A percentile compares a stretch with the other conserved stretches of the same genome.
These are phyloP conservation scores for Acanthurus leucopareius DNA, from an alignment of 2,797 vertebrate species.

Conservation along the genomic window DNA sequence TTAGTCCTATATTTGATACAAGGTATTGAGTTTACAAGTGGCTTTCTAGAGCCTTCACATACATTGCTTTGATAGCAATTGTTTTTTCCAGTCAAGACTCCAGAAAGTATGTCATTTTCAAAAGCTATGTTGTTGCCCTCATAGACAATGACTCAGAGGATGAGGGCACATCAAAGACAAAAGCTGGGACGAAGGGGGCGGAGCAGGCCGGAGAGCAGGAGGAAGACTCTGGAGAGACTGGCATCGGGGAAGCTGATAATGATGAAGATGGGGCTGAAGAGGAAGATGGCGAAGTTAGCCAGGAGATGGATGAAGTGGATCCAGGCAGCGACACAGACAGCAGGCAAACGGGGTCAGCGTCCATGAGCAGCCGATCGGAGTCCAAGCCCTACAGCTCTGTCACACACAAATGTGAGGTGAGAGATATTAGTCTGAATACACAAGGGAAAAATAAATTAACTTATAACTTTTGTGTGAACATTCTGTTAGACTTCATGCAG, in stretches of 20 bases:
- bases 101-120: neutral
- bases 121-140: neutral
- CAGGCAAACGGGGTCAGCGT: conserved; percentile 78
- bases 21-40: neutral
- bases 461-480: neutral
- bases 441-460: neutral
- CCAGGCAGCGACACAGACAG: conserved; percentile 80
- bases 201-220: conserved; percentile 43
- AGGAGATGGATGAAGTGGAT: conserved; percentile 63
- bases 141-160: conserved; percentile 79
- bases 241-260: conserved; percentile 41
- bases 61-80: neutral
- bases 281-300: conserved; percentile 51
- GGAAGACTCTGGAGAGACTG: conserved; percentile 35
- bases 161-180: conserved; percentile 58
- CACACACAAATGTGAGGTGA: conserved; percentile 96
- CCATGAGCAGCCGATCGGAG: conserved; percentile 90
- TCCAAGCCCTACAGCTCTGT: conserved; percentile 94
- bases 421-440: conserved; percentile 22
- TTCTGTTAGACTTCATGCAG: neutral
- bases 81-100: neutral
- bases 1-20: neutral
- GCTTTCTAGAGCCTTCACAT: neutral
- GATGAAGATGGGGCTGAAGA: conserved; percentile 56
- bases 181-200: conserved; percentile 12